phyloP scores from a whole-genome alignment of 2,797 vertebrate genomes.

The Sebastes oblongus region DNA sequence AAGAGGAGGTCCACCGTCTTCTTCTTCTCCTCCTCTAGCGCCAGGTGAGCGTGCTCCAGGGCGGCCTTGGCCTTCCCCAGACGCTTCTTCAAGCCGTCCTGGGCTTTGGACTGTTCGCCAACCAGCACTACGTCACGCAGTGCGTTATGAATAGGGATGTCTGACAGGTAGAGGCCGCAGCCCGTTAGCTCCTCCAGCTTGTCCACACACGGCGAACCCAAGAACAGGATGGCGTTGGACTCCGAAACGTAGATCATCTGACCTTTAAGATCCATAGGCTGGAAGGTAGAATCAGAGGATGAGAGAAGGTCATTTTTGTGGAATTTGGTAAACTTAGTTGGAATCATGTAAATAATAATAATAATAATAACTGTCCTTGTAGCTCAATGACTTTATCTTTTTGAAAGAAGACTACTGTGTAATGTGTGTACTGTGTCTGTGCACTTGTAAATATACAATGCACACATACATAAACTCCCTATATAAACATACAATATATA shows the following conservation, averaged over 20 bases:
- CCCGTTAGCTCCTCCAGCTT: slow-evolving; percentile 96
- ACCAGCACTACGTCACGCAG: slow-evolving; percentile 96
- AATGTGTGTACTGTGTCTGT: no score
- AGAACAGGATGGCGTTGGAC: slow-evolving; percentile 91
- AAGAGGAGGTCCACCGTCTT: slow-evolving; percentile 96
- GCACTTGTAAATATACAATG: not conserved
- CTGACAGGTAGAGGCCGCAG: slow-evolving; percentile 94
- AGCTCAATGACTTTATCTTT: not conserved
- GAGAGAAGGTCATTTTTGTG: not conserved
- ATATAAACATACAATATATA: not conserved
- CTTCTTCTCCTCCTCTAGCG: slow-evolving; percentile 97
- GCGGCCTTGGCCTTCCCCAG: slow-evolving; percentile 96
- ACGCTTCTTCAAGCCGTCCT: slow-evolving; percentile 96
- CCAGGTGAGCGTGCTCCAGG: slow-evolving; percentile 92
- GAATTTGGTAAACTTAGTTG: not conserved
- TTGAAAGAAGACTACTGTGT: not conserved
- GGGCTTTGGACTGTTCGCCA: slow-evolving; percentile 96
- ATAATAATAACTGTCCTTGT: not conserved
- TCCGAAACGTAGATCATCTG: slow-evolving; percentile 98
- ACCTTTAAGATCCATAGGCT: slow-evolving; percentile 98
- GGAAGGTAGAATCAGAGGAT: slow-evolving; percentile 39
- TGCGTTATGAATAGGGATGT: slow-evolving; percentile 98
- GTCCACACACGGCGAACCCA: slow-evolving; percentile 97
- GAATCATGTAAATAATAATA: not conserved
- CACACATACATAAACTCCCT: not conserved